Evolutionary conservation across 2,113 vertebrate genomes (phyloP), one percentile per base, ranked within the genome.

Genomic region (Poecilia latipinna): DNA sequence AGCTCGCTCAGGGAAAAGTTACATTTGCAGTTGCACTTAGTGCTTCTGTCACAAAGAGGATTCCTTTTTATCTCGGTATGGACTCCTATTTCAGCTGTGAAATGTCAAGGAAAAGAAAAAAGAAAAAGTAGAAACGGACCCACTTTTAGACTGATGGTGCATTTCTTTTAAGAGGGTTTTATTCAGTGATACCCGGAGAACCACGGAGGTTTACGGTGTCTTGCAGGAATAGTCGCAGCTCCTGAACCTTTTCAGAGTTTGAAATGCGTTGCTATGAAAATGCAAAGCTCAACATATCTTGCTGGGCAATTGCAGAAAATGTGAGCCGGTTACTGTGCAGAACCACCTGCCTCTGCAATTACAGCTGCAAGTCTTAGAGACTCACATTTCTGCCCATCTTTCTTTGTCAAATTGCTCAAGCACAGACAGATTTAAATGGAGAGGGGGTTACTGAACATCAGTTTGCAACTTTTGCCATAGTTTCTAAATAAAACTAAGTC

Each of bases 1-100:
- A 74, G 80, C 88, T 86, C 75, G 76, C 85, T 88, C 88, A 82
- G 84, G 84, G 44, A 86, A 90, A 90, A 90, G 78, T 91, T 88
- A 39, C 75, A 79, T 86, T 88, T 81, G 65, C 75, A 67, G 70
- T 80, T 42, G 77, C 75, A 29, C 78, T 12, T 67, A 80, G 79
- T 68, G 80, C 57, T 67, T 86, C 75, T 80, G 86, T 86, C 79
- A 85, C 75, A 67, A 39, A 78, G 75, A 65, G 33, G 69, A 64
- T 61, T 79, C 65, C 44, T 81, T 39, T 65, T 75, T 82, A 57
- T 75, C 67, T n/a, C 26, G 35, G 75, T 42, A 19, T 61, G 26
- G 31, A 60, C 65, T 79, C 62, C 61, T 29, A n/a, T 84, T 84
- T 82, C 28, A 19, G 51, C 70, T 42, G 65, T 68, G 29, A 79